Evolutionary conservation across 2,888 invertebrate genomes (phyloP).

Genomic region (Phragmatobia fuliginosa): DNA sequence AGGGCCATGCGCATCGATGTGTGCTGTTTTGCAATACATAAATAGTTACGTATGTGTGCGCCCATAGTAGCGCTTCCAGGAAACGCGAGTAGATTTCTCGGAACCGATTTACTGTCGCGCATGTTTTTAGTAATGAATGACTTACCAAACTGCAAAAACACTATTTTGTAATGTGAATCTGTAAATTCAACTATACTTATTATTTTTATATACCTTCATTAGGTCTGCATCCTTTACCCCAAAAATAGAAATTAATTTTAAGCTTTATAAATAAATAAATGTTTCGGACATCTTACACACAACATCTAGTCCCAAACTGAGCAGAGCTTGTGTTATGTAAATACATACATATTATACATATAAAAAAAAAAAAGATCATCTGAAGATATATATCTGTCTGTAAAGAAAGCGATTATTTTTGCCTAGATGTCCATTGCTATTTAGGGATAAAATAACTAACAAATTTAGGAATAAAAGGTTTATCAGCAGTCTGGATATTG

Average conservation of each 20-base stretch:
- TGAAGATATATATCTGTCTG: too few relatives aligned
- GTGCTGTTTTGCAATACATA: constrained; percentile 66
- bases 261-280: too few relatives aligned
- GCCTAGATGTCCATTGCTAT: too few relatives aligned
- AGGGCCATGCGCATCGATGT: constrained; percentile 75
- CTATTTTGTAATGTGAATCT: neutral
- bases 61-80: constrained; percentile 83
- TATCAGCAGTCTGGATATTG: too few relatives aligned
- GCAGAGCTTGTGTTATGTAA: too few relatives aligned
- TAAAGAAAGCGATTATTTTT: too few relatives aligned
- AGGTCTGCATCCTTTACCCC: neutral
- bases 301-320: too few relatives aligned
- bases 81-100: constrained; percentile 83
- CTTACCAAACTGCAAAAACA: constrained; percentile 43
- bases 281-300: too few relatives aligned
- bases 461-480: too few relatives aligned
- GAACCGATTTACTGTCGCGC: constrained; percentile 81
- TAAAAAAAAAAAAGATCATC: too few relatives aligned
- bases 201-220: neutral
- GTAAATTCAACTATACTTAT: neutral
- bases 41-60: constrained; percentile 69
- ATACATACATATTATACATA: too few relatives aligned
- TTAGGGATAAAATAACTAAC: too few relatives aligned
- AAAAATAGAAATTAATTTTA: neutral
- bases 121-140: constrained; percentile 82